These are phyloP conservation scores for Parazoanthus darwini DNA, from an alignment of 92 coral and sea anemone genomes.

Conservation along the genomic window DNA sequence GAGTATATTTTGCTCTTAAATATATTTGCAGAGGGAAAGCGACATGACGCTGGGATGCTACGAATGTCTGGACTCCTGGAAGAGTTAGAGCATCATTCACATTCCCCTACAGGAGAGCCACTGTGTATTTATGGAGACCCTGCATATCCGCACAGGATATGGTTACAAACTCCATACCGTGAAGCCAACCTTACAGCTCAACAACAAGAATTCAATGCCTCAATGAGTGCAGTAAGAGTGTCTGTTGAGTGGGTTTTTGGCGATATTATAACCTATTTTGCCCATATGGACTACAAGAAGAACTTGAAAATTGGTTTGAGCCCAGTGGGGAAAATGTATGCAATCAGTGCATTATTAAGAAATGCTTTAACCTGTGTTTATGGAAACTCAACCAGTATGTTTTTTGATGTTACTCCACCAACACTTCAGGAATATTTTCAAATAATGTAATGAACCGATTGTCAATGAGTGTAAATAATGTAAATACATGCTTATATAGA, in stretches of 20 bases:
- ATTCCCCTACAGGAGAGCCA: constrained; percentile 35
- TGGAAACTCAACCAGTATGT: neutral
- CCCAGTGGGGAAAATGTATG: constrained; percentile 24
- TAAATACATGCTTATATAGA: too few species aligned
- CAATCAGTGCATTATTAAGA: constrained; percentile 25
- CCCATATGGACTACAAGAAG: neutral
- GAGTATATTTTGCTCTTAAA: too few species aligned
- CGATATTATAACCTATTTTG: constrained; percentile 7
- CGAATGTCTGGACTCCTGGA: constrained; percentile 41
- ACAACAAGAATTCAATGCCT: constrained; percentile 40
- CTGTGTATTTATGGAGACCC: constrained; percentile 47
- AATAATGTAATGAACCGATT: neutral
- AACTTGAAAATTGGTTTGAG: constrained; percentile 17
- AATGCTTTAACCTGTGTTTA: constrained; percentile 25
- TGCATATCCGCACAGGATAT: constrained; percentile 35
- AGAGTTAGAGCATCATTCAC: constrained; percentile 6
- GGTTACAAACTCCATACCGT: constrained; percentile 42
- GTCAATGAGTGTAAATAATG: too few species aligned
- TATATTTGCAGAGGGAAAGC: constrained; percentile 40
- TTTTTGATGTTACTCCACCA: constrained; percentile 19
- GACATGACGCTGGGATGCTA: constrained; percentile 46
- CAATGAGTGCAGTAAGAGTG: constrained; percentile 41
- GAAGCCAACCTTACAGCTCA: constrained; percentile 13
- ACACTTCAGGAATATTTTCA: constrained; percentile 10
- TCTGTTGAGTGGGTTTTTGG: constrained; percentile 28